These are phyloP conservation scores for Eupithecia centaureata DNA, from an alignment of 2,888 invertebrate species.

Conservation along the genomic window DNA sequence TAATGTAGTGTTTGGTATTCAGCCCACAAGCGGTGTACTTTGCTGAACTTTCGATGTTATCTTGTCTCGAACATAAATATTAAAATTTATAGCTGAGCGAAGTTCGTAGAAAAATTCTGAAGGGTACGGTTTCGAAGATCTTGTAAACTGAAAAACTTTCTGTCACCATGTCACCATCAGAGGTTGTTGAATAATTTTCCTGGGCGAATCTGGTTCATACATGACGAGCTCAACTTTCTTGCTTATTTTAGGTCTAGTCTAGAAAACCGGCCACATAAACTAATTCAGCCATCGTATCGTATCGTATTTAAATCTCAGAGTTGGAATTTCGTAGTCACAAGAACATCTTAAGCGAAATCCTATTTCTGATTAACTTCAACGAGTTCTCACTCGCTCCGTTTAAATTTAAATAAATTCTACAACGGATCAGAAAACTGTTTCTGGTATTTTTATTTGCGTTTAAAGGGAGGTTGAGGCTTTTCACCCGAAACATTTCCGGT, in stretches of 20 bases:
- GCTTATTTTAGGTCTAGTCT: too few relatives aligned
- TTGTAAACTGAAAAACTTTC: neutral
- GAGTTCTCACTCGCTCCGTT: neutral
- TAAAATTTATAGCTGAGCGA: slow-evolving; percentile 20
- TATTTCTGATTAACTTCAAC: neutral
- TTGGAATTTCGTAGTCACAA: neutral
- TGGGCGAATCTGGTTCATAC: neutral
- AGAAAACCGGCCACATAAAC: too few relatives aligned
- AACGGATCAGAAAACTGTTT: neutral
- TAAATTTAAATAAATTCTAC: neutral
- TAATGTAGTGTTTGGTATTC: slow-evolving; percentile 52
- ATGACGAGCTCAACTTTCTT: too few relatives aligned
- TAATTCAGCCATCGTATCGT: too few relatives aligned
- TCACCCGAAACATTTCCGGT: neutral
- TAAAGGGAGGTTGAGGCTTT: neutral
- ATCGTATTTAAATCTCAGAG: too few relatives aligned
- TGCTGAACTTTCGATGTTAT: slow-evolving; percentile 19
- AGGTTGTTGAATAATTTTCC: neutral
- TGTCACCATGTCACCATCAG: neutral
- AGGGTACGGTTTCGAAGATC: neutral
- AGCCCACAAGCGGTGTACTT: slow-evolving; percentile 27
- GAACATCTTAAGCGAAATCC: neutral
- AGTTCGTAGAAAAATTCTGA: neutral
- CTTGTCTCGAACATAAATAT: slow-evolving; percentile 24
- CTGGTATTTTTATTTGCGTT: neutral